A percentile compares a stretch with the other conserved stretches of the same genome.
Evolutionary conservation across 2,888 invertebrate genomes (phyloP).

Genomic region (Lasioglossum marginatum): DNA sequence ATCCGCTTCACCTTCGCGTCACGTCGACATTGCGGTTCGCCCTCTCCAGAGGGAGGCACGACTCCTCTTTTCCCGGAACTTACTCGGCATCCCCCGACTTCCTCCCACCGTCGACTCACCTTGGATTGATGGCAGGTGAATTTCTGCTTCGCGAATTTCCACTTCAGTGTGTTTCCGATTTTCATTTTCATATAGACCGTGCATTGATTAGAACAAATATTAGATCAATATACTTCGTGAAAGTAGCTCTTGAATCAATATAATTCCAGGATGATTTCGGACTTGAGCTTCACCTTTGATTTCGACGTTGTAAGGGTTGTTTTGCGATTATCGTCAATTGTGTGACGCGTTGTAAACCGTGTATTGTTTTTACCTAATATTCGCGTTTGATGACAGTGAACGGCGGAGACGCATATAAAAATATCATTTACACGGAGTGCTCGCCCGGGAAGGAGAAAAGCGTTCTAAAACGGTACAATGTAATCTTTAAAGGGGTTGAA

Average conservation of each 20-base stretch:
- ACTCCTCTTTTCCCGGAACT: slow-evolving; percentile 37
- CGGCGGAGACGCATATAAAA: neutral
- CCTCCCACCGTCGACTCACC: slow-evolving; percentile 14
- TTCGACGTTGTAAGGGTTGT: no score
- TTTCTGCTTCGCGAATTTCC: neutral
- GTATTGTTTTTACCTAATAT: no score
- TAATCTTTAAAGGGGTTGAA: slow-evolving; percentile 7
- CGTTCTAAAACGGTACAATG: neutral
- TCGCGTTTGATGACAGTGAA: neutral
- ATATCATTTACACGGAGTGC: neutral
- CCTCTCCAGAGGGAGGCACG: slow-evolving; percentile 54
- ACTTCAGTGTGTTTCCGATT: neutral
- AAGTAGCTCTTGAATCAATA: no score
- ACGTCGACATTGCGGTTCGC: slow-evolving; percentile 51
- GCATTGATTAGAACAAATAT: neutral
- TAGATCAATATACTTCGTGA: no score
- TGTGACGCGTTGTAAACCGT: no score
- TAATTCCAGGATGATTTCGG: neutral
- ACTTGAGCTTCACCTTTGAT: neutral
- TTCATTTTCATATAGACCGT: neutral
- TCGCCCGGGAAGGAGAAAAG: neutral
- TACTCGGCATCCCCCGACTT: slow-evolving; percentile 24
- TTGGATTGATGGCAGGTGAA: slow-evolving; percentile 15
- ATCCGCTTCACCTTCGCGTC: slow-evolving; percentile 61
- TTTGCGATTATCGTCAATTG: no score